phyloP scores from a whole-genome alignment of 2,113 vertebrate genomes.

The Salvelinus namaycush region DNA sequence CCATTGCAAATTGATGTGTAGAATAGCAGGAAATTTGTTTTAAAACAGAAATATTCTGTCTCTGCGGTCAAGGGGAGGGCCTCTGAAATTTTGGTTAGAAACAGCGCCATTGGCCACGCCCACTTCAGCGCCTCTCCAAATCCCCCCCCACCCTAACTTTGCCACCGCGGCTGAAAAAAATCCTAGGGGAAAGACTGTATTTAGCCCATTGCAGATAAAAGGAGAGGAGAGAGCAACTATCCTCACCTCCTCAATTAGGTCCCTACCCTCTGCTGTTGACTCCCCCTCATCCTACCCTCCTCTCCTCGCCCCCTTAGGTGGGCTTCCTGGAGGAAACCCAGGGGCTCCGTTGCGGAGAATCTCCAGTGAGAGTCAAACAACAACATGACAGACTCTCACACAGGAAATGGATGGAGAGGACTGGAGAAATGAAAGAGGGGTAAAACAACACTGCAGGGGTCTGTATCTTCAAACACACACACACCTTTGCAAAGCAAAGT shows the following conservation, averaged over 20 bases:
- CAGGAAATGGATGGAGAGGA: not conserved
- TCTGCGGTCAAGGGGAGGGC: too few species aligned
- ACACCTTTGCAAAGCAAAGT: not conserved
- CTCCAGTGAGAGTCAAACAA: conserved; percentile 20
- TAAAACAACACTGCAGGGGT: not conserved
- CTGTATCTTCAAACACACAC: not conserved
- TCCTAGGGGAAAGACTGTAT: too few species aligned
- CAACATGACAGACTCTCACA: conserved; percentile 1
- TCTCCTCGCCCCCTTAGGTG: conserved; percentile 13
- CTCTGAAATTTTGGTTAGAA: too few species aligned
- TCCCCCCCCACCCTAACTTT: too few species aligned
- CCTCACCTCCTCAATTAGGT: not conserved
- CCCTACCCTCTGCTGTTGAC: not conserved
- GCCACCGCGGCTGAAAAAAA: too few species aligned
- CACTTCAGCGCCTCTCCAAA: too few species aligned
- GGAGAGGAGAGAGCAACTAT: too few species aligned
- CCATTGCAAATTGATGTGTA: too few species aligned
- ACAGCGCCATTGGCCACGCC: too few species aligned
- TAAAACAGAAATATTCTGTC: too few species aligned
- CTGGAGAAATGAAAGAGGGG: not conserved
- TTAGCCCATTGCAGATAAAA: too few species aligned
- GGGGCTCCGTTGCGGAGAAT: conserved; percentile 31
- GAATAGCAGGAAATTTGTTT: too few species aligned
- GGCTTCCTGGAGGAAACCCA: conserved; percentile 56
- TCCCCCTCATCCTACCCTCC: not conserved